Conservation (phyloP, 2,113 vertebrate genomes). For the Hucho hucho region DNA sequence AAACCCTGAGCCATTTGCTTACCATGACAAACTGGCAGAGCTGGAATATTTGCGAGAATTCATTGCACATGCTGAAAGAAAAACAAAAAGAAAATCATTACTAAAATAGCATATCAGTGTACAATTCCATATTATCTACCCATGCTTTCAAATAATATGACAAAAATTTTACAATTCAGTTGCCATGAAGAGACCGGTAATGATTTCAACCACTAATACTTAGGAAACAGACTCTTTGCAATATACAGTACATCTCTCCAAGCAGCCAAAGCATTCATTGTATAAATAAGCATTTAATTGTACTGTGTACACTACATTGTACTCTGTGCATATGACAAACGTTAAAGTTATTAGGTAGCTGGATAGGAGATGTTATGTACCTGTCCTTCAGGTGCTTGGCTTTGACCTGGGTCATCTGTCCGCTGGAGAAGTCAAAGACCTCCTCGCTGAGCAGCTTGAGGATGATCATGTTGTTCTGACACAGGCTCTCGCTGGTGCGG, state of each 20-base stretch:
- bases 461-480: constrained; percentile 99
- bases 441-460: constrained; percentile 98
- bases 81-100: neutral
- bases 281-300: too few relatives aligned
- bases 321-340: neutral
- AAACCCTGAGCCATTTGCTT: constrained; percentile 50
- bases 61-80: constrained; percentile 91
- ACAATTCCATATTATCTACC: too few relatives aligned
- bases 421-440: constrained; percentile 94
- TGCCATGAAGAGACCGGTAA: too few relatives aligned
- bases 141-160: too few relatives aligned
- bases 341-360: neutral
- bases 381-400: constrained; percentile 94
- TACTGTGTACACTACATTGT: neutral
- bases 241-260: too few relatives aligned
- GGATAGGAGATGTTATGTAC: constrained; percentile 42
- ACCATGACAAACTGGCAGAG: constrained; percentile 98
- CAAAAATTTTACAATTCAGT: too few relatives aligned
- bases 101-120: too few relatives aligned
- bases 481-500: constrained; percentile 96
- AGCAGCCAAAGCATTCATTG: too few relatives aligned
- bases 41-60: constrained; percentile 97
- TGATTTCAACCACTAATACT: too few relatives aligned
- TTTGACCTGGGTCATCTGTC: constrained; percentile 93
- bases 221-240: too few relatives aligned